A percentile compares a stretch with the other conserved stretches of the same genome.
Conservation (phyloP, 2,113 vertebrate species). For the Eclectus roratus region DNA sequence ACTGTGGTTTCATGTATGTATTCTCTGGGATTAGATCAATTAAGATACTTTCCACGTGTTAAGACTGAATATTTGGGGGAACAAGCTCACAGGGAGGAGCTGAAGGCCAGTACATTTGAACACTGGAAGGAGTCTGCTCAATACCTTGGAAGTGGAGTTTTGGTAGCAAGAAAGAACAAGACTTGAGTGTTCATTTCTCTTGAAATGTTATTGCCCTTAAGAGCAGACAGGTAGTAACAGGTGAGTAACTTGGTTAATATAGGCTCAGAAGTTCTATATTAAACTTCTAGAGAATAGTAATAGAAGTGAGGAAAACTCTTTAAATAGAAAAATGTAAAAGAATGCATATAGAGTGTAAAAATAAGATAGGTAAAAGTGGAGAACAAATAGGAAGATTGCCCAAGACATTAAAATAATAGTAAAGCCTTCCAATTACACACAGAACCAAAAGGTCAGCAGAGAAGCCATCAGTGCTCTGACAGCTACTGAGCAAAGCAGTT, state of each 20-base stretch:
- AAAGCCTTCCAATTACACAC: neutral
- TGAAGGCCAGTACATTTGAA: neutral
- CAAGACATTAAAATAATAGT: conserved; percentile 4
- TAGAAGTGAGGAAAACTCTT: conserved; percentile 48
- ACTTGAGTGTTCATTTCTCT: conserved; percentile 14
- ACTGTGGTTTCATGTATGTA: neutral
- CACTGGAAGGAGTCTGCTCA: neutral
- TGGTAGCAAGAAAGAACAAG: neutral
- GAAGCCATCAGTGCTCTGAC: neutral
- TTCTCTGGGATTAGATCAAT: neutral
- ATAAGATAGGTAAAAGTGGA: conserved; percentile 47
- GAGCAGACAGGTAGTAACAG: neutral
- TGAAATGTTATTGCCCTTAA: conserved; percentile 24
- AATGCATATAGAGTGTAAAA: conserved; percentile 42
- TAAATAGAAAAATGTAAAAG: conserved; percentile 39
- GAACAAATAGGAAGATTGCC: conserved; percentile 38
- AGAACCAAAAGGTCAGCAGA: neutral
- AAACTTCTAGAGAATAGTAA: neutral
- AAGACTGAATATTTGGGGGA: conserved; percentile 18
- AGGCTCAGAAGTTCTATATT: conserved; percentile 9
- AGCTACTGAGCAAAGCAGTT: neutral
- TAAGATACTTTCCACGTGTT: neutral
- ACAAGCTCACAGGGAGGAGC: conserved; percentile 9
- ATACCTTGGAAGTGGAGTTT: neutral
- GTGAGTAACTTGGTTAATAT: conserved; percentile 46